A percentile compares a stretch with the other conserved stretches of the same genome.
Evolutionary conservation across 2,888 invertebrate species (phyloP).

Genomic region (Dasysyrphus tricinctus): DNA sequence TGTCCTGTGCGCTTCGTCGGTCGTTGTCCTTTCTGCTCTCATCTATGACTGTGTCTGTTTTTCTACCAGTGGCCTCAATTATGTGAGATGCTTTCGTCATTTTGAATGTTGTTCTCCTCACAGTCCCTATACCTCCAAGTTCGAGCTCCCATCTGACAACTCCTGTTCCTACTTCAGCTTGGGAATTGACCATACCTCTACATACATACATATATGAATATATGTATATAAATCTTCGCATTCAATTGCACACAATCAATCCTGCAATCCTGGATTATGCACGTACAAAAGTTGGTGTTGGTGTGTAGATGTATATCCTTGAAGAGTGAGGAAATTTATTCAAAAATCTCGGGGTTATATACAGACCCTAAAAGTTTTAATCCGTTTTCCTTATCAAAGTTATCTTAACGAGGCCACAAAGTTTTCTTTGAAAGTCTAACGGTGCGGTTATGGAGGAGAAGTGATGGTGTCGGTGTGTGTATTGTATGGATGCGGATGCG

Average conservation of each 20-base stretch:
- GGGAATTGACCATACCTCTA: constrained; percentile 39
- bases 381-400: constrained; percentile 70
- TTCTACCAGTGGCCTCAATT: constrained; percentile 54
- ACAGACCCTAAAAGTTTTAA: constrained; percentile 61
- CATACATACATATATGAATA: background rate
- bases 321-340: constrained; percentile 44
- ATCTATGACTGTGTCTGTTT: constrained; percentile 34
- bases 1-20: constrained; percentile 13
- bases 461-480: background rate
- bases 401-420: constrained; percentile 68
- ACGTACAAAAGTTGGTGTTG: constrained; percentile 14
- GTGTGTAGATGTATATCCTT: background rate
- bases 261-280: constrained; percentile 49
- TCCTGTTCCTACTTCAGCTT: background rate
- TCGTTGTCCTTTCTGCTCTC: constrained; percentile 27
- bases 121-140: background rate
- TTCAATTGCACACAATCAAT: constrained; percentile 70
- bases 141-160: background rate
- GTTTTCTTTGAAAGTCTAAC: constrained; percentile 49
- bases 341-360: constrained; percentile 60
- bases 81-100: constrained; percentile 35
- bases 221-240: constrained; percentile 1
- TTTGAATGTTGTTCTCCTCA: background rate
- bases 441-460: background rate
- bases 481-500: background rate